Conservation (phyloP, 92 coral and sea anemone species). For the Muricea muricata region DNA sequence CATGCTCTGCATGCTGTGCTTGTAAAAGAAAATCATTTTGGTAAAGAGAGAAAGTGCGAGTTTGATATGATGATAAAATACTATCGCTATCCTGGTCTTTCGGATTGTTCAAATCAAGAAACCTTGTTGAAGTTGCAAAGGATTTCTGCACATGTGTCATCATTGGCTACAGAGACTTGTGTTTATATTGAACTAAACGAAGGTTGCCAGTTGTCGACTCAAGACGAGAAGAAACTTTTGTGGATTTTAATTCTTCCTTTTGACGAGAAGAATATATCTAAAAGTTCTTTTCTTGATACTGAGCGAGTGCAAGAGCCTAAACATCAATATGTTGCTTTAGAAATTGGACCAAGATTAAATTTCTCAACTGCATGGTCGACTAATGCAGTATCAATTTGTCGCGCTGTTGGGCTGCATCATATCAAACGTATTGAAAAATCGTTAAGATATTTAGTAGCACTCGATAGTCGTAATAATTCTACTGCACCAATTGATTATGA, state of each 20-base stretch:
- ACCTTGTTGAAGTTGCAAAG: slow-evolving; percentile 65
- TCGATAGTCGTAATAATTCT: slow-evolving; percentile 63
- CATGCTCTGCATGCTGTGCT: too few relatives aligned
- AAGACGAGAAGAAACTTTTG: slow-evolving; percentile 59
- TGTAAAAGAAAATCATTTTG: too few relatives aligned
- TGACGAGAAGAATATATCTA: slow-evolving; percentile 70
- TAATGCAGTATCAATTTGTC: slow-evolving; percentile 93
- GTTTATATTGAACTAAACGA: slow-evolving; percentile 72
- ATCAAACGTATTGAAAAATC: slow-evolving; percentile 87
- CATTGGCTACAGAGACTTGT: slow-evolving; percentile 79
- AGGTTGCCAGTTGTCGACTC: slow-evolving; percentile 57
- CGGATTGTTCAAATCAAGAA: slow-evolving; percentile 80
- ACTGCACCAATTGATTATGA: slow-evolving; percentile 31
- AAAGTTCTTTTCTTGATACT: slow-evolving; percentile 61
- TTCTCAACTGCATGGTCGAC: slow-evolving; percentile 99
- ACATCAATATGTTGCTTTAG: slow-evolving; percentile 53
- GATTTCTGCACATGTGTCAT: slow-evolving; percentile 60
- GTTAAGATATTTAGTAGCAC: slow-evolving; percentile 71
- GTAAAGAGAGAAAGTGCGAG: too few relatives aligned
- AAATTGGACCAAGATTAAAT: slow-evolving; percentile 94
- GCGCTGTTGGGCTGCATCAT: slow-evolving; percentile 78
- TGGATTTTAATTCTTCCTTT: slow-evolving; percentile 84
- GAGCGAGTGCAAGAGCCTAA: slow-evolving; percentile 18
- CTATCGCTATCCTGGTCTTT: slow-evolving; percentile 88
- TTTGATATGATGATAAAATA: slow-evolving; percentile 71